A percentile compares a stretch with the other conserved stretches of the same genome.
phyloP scores from a whole-genome alignment of 2,797 vertebrate genomes.

The Chloroceryle inda region DNA sequence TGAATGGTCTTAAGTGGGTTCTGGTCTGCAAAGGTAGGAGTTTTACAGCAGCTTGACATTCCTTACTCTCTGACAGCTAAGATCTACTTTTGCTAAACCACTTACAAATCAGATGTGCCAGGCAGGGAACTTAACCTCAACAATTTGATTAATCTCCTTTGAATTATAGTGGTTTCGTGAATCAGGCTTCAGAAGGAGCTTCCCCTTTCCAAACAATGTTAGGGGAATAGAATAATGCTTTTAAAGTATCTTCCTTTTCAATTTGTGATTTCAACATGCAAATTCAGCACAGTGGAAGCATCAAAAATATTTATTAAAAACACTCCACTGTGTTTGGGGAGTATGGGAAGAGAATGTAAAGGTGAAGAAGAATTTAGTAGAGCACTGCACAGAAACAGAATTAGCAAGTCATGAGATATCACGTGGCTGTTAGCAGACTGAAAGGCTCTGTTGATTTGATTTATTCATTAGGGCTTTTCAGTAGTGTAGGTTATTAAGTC shows the following conservation, averaged over 20 bases:
- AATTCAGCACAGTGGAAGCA: conserved; percentile 63
- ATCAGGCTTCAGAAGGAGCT: conserved; percentile 49
- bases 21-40: conserved; percentile 36
- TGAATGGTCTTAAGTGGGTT: conserved; percentile 40
- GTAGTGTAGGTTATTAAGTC: conserved; percentile 22
- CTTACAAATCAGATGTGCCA: conserved; percentile 44
- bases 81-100: conserved; percentile 56
- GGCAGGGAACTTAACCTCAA: background rate
- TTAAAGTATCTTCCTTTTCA: conserved; percentile 57
- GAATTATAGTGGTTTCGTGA: conserved; percentile 55
- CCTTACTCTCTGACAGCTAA: conserved; percentile 7
- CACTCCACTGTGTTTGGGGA: conserved; percentile 24
- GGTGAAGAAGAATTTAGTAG: conserved; percentile 51
- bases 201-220: conserved; percentile 15
- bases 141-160: conserved; percentile 67
- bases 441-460: conserved; percentile 74
- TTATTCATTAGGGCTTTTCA: conserved; percentile 64
- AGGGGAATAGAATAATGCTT: conserved; percentile 45
- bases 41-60: conserved; percentile 31
- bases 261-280: conserved; percentile 54
- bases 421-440: conserved; percentile 60
- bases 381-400: conserved; percentile 57
- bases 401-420: conserved; percentile 80
- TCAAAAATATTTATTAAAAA: conserved; percentile 45
- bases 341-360: conserved; percentile 52